Base-by-base conservation (phyloP, 2,113 vertebrate genomes). In the Campylorhamphus procurvoides region DNA sequence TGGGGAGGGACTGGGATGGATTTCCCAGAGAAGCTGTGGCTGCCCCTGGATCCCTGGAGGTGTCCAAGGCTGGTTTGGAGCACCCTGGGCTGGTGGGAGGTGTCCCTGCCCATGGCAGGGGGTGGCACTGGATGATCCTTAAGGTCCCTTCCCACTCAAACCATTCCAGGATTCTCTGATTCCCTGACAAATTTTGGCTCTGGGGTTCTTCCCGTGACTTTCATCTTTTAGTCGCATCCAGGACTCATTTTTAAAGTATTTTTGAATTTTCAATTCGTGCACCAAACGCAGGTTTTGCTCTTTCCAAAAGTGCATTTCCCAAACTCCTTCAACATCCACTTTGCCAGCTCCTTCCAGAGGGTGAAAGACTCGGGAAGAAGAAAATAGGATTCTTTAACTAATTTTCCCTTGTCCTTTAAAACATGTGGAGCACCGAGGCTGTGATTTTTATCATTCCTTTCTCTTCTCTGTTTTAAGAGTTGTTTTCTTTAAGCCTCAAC, bases 61-160 rank as follows among this genome's bases (percentile, higher is more conserved):
- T 62, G 56, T 2, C 20, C 20, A 10, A 37, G 37, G 17, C 16
- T 15, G 25, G 66, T 35, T 0, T 72, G 80, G 81, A 64, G 6
- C 10, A 28, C 0, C 4, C 39, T n/a, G 50, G 60, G 42, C 23
- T 0, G 2, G 18, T n/a, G 60, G 40, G 7, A 84, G 6, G 2
- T 47, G 59, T 56, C 59, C 42, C 29, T 49, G 40, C 40, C 59
- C 5, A 6, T n/a, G 69, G 56, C 10, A n/a, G 40, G 28, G 28
- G 7, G 12, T 46, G 29, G 39, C 13, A 55, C 14, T 11, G 18
- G 50, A 33, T 74, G 69, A n/a, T 9, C 39, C 7, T 19, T 10
- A 28, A 56, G 12, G 12, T 35, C 42, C 35, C 8, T 74, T 67
- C 83, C 31, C 15, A 2, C 24, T n/a, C 83, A 40, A 66, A 66